Conservation (phyloP, 2,888 invertebrate genomes). For the Sinelater perroti region DNA sequence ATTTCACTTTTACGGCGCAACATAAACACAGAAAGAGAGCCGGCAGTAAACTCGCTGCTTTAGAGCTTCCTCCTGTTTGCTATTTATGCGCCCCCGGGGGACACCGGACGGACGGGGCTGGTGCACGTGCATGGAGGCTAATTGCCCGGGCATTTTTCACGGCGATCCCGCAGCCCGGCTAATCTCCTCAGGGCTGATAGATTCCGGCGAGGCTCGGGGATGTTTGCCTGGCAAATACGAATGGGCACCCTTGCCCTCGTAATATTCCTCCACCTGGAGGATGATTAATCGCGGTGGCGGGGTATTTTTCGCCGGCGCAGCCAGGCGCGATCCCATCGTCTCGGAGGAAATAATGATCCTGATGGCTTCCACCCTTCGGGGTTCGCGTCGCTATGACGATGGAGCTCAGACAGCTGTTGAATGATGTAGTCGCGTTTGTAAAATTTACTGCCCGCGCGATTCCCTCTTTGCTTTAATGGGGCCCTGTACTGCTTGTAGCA, state of each 20-base stretch:
- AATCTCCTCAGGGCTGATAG: conserved; percentile 31
- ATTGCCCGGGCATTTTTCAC: conserved; percentile 21
- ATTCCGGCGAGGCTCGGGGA: conserved; percentile 26
- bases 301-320: neutral
- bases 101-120: conserved; percentile 31
- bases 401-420: no score
- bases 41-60: conserved; percentile 25
- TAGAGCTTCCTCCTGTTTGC: conserved; percentile 34
- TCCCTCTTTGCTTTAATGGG: no score
- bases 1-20: conserved; percentile 27
- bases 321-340: neutral
- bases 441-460: no score
- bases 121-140: conserved; percentile 35
- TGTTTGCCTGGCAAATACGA: conserved; percentile 31
- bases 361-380: no score
- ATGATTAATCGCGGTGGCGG: neutral
- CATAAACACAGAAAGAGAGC: conserved; percentile 27
- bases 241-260: conserved; percentile 19
- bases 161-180: conserved; percentile 20
- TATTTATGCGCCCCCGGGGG: conserved; percentile 33
- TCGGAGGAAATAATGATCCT: no score
- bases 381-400: no score
- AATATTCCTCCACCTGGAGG: conserved; percentile 19
- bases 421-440: no score
- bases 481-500: no score